A percentile compares a stretch with the other conserved stretches of the same genome.
Evolutionary conservation across 1,140 invertebrate species (phyloP).

Genomic region (Drosophila hydei): DNA sequence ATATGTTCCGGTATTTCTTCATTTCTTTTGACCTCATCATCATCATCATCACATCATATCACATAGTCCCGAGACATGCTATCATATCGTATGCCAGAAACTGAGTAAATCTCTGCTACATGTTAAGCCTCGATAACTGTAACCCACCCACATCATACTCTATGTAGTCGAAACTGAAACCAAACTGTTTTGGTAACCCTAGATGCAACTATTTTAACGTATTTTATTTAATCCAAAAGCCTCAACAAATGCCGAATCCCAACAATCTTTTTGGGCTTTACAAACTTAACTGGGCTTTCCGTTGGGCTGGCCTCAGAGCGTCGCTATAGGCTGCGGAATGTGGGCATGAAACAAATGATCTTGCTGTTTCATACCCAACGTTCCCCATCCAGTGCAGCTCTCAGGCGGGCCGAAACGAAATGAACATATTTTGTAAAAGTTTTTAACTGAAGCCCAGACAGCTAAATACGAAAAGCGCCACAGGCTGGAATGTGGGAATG

Average conservation of each 20-base stretch:
- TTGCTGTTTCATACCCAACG: slow-evolving; percentile 33
- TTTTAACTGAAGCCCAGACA: slow-evolving; percentile 34
- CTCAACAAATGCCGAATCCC: slow-evolving; percentile 1
- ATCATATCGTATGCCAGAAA: slow-evolving; percentile 58
- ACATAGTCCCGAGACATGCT: slow-evolving; percentile 31
- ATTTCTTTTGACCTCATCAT: slow-evolving; percentile 32
- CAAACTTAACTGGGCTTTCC: background rate
- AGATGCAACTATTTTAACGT: background rate
- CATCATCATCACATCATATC: slow-evolving; percentile 37
- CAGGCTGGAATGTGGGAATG: slow-evolving; percentile 18
- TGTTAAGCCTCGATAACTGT: slow-evolving; percentile 66
- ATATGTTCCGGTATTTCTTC: slow-evolving; percentile 7
- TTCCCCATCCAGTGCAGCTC: background rate
- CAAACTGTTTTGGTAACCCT: slow-evolving; percentile 33
- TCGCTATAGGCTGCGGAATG: background rate
- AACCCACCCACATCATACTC: slow-evolving; percentile 69
- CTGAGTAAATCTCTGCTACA: slow-evolving; percentile 16
- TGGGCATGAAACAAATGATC: slow-evolving; percentile 27
- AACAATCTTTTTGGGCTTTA: slow-evolving; percentile 25
- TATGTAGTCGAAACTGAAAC: slow-evolving; percentile 37
- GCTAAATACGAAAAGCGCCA: slow-evolving; percentile 2
- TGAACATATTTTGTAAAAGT: slow-evolving; percentile 31
- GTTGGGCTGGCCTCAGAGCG: slow-evolving; percentile 12
- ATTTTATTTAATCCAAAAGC: slow-evolving; percentile 8
- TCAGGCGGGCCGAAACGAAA: slow-evolving; percentile 11